Evolutionary conservation across 1,140 invertebrate species (phyloP).

Genomic region (Achroia grisella): DNA sequence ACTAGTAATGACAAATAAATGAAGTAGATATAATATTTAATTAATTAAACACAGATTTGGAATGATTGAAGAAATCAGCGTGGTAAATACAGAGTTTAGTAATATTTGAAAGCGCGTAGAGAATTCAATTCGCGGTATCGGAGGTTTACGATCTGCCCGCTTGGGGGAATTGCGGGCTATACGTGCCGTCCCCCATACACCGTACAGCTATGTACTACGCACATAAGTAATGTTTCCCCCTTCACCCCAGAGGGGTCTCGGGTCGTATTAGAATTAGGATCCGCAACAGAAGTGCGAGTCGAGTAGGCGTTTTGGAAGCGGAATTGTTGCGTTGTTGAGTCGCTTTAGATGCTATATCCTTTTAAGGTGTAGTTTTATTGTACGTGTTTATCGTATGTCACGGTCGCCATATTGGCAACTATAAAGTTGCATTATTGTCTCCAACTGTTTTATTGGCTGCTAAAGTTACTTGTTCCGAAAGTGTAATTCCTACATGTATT

Average conservation of each 20-base stretch:
- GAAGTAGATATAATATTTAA: neutral
- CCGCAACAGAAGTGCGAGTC: constrained; percentile 22
- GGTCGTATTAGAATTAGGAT: constrained; percentile 54
- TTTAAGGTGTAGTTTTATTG: neutral
- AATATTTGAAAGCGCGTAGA: constrained; percentile 32
- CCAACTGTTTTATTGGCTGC: no score
- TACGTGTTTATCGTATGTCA: neutral
- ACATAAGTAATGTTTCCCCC: constrained; percentile 45
- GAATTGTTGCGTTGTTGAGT: neutral
- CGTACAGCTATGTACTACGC: constrained; percentile 36
- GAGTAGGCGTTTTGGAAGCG: constrained; percentile 18
- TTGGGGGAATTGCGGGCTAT: constrained; percentile 56
- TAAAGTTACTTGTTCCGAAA: no score
- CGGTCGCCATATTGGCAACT: constrained; percentile 8
- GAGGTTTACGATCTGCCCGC: constrained; percentile 58
- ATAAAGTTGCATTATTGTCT: constrained; percentile 13
- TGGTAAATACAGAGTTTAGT: constrained; percentile 15
- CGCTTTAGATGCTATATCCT: neutral
- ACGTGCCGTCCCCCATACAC: constrained; percentile 38
- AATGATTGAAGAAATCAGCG: no score
- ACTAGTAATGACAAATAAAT: no score
- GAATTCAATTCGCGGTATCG: constrained; percentile 61
- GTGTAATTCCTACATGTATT: no score
- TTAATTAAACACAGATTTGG: no score
- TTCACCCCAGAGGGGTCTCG: constrained; percentile 20